Conservation (phyloP, 1,140 invertebrate genomes). For the Zaprionus ghesquierei region DNA sequence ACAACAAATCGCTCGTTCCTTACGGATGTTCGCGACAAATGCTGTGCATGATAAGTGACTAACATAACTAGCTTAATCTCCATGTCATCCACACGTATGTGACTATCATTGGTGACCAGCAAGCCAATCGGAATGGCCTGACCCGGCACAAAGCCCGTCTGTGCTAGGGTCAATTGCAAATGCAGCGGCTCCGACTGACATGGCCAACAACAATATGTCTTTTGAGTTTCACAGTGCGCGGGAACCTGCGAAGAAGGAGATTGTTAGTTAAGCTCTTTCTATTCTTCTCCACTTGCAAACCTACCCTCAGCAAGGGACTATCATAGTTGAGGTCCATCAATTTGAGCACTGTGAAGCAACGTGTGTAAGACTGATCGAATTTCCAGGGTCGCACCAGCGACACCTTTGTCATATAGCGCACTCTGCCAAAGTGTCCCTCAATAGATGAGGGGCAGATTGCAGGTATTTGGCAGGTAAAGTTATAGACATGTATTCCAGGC, state of each 20-base stretch:
- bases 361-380: slow-evolving; percentile 88
- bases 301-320: slow-evolving; percentile 59
- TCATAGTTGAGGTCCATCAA: slow-evolving; percentile 88
- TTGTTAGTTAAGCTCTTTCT: too few relatives aligned
- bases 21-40: slow-evolving; percentile 63
- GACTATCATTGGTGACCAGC: slow-evolving; percentile 61
- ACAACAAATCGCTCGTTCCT: slow-evolving; percentile 45
- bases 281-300: not conserved
- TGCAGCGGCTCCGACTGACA: slow-evolving; percentile 57
- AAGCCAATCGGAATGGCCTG: slow-evolving; percentile 50
- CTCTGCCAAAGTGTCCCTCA: slow-evolving; percentile 87
- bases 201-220: slow-evolving; percentile 61
- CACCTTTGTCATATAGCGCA: slow-evolving; percentile 88
- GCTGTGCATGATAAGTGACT: slow-evolving; percentile 51
- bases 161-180: slow-evolving; percentile 46
- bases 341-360: slow-evolving; percentile 88
- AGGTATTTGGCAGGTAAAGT: slow-evolving; percentile 85
- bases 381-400: slow-evolving; percentile 89
- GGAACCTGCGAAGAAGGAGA: slow-evolving; percentile 34
- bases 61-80: slow-evolving; percentile 52
- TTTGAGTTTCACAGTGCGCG: slow-evolving; percentile 50
- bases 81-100: slow-evolving; percentile 53
- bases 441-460: slow-evolving; percentile 87
- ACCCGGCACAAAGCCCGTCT: slow-evolving; percentile 68
- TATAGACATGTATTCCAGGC: slow-evolving; percentile 85